A percentile compares a stretch with the other conserved stretches of the same genome.
phyloP scores from a whole-genome alignment of 2,113 vertebrate genomes.

The Macrotis lagotis region DNA sequence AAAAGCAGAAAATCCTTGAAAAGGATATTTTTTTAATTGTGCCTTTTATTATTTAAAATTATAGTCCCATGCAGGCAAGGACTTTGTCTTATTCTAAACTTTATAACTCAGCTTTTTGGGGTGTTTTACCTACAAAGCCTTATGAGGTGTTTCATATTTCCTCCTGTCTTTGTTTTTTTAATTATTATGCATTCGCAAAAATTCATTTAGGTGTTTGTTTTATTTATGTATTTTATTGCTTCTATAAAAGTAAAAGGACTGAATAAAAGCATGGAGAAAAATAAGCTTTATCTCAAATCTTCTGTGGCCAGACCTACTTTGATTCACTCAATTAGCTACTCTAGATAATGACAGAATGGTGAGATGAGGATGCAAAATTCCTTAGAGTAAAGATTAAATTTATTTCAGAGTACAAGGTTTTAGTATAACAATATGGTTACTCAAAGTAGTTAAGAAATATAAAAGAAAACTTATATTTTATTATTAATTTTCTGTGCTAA shows the following conservation, averaged over 20 bases:
- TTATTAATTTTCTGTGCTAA: neutral
- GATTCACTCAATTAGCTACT: constrained; percentile 28
- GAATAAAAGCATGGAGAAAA: neutral
- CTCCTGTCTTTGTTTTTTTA: constrained; percentile 31
- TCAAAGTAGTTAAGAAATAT: constrained; percentile 6
- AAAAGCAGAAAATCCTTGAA: neutral
- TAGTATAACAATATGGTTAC: constrained; percentile 7
- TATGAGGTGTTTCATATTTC: constrained; percentile 10
- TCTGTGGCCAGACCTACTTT: constrained; percentile 20
- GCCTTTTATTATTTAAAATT: constrained; percentile 1
- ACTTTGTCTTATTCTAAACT: neutral
- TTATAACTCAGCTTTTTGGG: neutral
- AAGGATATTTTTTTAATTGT: neutral
- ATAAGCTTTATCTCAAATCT: constrained; percentile 25
- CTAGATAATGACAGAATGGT: constrained; percentile 27
- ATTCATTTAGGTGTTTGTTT: constrained; percentile 31
- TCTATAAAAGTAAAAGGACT: neutral
- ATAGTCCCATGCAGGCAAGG: neutral
- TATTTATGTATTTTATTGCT: neutral
- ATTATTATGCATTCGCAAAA: constrained; percentile 9
- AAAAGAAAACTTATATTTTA: constrained; percentile 15
- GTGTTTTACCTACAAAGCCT: neutral
- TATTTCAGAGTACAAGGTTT: constrained; percentile 34
- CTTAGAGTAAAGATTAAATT: constrained; percentile 12
- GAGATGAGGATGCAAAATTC: constrained; percentile 13